Conservation (phyloP, 2,113 vertebrate genomes). For the Bos javanicus region DNA sequence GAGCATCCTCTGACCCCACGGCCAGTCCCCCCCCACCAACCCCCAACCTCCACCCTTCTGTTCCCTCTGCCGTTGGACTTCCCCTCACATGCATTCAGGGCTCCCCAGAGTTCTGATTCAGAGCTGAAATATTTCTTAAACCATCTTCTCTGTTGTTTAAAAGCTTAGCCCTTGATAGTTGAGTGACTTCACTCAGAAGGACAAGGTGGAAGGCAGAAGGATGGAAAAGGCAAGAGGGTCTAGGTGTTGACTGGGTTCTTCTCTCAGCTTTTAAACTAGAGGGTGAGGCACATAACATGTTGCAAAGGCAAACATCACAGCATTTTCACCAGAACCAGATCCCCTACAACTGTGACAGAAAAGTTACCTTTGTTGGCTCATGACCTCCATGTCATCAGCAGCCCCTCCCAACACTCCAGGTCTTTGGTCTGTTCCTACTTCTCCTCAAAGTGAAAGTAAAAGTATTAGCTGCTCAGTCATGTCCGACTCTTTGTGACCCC, state of each 20-base stretch:
- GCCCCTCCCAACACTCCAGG: background rate
- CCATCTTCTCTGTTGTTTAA: background rate
- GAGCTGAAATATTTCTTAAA: no score
- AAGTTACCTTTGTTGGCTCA: background rate
- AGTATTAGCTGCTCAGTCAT: background rate
- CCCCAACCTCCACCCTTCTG: background rate
- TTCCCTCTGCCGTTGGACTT: background rate
- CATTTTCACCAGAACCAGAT: background rate
- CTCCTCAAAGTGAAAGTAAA: no score
- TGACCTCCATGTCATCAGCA: no score
- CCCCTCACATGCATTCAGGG: background rate
- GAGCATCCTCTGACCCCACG: no score
- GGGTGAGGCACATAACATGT: no score
- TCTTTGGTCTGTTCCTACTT: background rate
- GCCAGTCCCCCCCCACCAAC: no score
- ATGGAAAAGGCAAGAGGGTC: no score
- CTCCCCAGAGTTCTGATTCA: background rate
- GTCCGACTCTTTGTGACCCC: no score
- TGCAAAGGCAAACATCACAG: background rate
- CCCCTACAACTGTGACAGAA: background rate
- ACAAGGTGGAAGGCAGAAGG: no score
- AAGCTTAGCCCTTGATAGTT: background rate
- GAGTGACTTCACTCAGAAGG: no score
- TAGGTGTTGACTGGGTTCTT: no score
- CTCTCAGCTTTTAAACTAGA: no score